Base-by-base conservation (phyloP, 2,113 vertebrate species). In the Chitala chitala region DNA sequence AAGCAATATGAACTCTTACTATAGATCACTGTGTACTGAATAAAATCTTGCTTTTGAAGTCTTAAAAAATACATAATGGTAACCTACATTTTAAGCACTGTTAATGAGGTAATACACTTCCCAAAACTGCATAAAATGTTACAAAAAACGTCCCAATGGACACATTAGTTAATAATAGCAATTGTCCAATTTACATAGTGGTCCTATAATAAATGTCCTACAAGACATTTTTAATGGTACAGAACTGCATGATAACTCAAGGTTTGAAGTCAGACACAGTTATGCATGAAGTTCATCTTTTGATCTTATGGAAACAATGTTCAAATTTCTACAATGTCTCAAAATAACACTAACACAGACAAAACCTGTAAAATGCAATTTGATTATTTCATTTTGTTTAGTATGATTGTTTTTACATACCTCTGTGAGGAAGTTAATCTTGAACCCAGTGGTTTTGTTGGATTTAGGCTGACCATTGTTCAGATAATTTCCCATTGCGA, bases 401-500 rank as follows among this genome's bases (percentile, higher is more conserved):
- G 7, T 13, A 44, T 51, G 15, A 72, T 54, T 22, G 38, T 8
- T 7, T 5, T 4, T 40, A 72, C 78, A 0, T 75, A 98, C 97
- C 96, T 99, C 96, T 0, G 94, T 97, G 8, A 99, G 92, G 78
- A 99, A 99, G 88, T 96, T 98, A 83, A 99, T 99, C 88, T 99
- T 99, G 76, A 99, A 99, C 72, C 97, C 94, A 0, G 94, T 98
- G 0, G 97, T 97, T 84, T 90, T 95, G 90, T 89, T 88, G 72
- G 91, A 93, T 82, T 94, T 94, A 5, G 96, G 96, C 82, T 98
- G 97, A 54, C 95, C 96, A 0, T 98, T 96, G 80, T 99, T 99
- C 81, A 99, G 90, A 73, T 99, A 98, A 81, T 99, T 99, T n/a
- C 97, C 97, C 97, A 99, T 99, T 0, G 97, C 97, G 73, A 99